These are phyloP conservation scores for Marcusenius ussheri DNA, from an alignment of 2,113 vertebrate species.

Conservation along the genomic window DNA sequence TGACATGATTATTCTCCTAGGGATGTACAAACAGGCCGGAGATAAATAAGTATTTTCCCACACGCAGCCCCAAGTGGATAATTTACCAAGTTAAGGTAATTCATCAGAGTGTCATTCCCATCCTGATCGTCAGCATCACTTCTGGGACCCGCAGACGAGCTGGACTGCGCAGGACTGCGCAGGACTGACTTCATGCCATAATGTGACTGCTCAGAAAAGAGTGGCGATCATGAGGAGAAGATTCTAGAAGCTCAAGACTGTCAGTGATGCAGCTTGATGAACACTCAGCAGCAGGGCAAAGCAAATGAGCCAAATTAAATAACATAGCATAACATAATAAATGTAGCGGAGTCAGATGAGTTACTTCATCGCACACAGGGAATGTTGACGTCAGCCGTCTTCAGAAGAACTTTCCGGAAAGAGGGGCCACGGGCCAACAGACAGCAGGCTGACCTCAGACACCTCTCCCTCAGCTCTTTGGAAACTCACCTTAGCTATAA, in stretches of 20 bases:
- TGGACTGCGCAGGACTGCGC: neutral
- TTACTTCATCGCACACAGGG: neutral
- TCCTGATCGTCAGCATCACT: neutral
- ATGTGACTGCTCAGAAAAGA: neutral
- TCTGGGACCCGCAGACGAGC: neutral
- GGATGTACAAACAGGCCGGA: neutral
- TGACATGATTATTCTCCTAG: neutral
- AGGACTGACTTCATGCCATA: neutral
- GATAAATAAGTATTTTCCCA: neutral
- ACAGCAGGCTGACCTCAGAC: neutral
- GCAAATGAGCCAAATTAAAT: neutral
- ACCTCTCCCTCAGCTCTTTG: neutral
- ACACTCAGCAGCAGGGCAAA: neutral
- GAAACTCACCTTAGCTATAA: neutral
- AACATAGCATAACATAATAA: neutral
- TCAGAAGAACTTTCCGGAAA: neutral
- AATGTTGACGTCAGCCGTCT: neutral
- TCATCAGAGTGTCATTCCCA: neutral
- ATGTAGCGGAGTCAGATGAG: neutral
- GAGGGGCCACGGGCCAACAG: neutral
- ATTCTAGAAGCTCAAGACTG: neutral
- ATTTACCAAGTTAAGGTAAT: neutral
- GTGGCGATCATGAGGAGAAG: neutral
- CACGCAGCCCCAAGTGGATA: neutral
- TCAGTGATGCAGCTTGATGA: neutral